Evolutionary conservation across 1,140 invertebrate genomes (phyloP), one percentile per base, ranked within the genome.

Genomic region (Drosophila orena): DNA sequence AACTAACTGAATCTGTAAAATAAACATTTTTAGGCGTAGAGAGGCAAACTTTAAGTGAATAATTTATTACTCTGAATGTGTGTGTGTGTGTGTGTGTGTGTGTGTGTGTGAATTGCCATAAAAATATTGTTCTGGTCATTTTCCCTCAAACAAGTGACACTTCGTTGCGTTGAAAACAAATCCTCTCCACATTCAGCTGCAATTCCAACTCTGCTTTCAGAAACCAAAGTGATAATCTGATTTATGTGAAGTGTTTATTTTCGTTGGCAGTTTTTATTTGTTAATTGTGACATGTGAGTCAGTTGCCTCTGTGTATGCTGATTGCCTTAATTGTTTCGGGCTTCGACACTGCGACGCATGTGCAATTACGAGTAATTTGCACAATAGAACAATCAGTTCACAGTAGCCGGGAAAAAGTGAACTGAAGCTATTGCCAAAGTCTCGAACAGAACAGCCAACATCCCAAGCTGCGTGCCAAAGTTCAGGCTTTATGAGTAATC

Each of bases 301-400:
- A 44, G 53, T 17, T 30, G 24, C 12, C 14, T 56, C 14, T 56
- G 38, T 43, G 55, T 35, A 55, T 66, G 52, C 70, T 79, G 75
- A 79, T 79, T 79, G 75, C 75, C 59, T 66, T 79, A 78, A 79
- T 79, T 79, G 75, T 76, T 59, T 74, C 75, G 69, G 40, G 61
- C 40, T 66, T 65, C 37, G 34, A 34, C 24, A 37, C 53, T 40
- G 37, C 59, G 59, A 61, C 53, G 53, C 59, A 42, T 61, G 24
- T 42, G 17, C 40, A 56, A 46, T 70, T 69, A 68, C 69, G 66
- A 55, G 50, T 47, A 69, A 69, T 69, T 70, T 47, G 34, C 42
- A 69, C 50, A 70, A 70, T 56, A 70, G 52, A 70, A 70, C 66
- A 70, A 70, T 24, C 24, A 56, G 20, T 34, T 53, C 38, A 65